Conservation (phyloP, 64 coral and sea anemone genomes). For the Actinia tenebrosa region DNA sequence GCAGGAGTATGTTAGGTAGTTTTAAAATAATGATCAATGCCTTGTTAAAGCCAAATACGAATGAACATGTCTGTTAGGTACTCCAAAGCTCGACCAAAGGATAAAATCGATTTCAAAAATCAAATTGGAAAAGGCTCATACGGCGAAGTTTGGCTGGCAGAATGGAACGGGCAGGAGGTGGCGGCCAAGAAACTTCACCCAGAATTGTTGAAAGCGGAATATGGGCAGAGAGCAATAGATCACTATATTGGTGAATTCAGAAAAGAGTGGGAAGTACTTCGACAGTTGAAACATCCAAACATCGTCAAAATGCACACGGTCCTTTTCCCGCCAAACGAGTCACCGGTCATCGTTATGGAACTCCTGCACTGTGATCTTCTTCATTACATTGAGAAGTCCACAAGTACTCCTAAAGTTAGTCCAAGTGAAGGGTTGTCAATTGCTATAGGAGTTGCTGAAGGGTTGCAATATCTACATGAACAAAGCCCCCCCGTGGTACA, state of each 20-base stretch:
- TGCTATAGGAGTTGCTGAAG: slow-evolving; percentile 50
- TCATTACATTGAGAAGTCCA: slow-evolving; percentile 16
- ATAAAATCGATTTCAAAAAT: no score
- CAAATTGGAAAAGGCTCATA: slow-evolving; percentile 26
- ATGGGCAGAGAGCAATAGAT: neutral
- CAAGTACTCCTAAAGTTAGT: slow-evolving; percentile 18
- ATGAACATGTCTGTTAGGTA: no score
- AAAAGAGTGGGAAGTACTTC: slow-evolving; percentile 35
- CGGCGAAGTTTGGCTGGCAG: slow-evolving; percentile 41
- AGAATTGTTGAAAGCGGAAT: slow-evolving; percentile 6
- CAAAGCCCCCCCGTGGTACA: slow-evolving; percentile 22
- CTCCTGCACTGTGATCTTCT: slow-evolving; percentile 45
- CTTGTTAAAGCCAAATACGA: no score
- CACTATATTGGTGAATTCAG: slow-evolving; percentile 2
- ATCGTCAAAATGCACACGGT: slow-evolving; percentile 20
- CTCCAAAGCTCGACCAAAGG: no score
- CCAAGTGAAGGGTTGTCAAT: slow-evolving; percentile 42
- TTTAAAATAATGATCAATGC: no score
- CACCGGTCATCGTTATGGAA: slow-evolving; percentile 55
- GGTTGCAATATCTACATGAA: slow-evolving; percentile 49
- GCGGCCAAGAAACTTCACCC: slow-evolving; percentile 28
- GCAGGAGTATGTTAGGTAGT: no score
- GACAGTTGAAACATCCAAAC: slow-evolving; percentile 33
- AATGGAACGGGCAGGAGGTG: slow-evolving; percentile 26
- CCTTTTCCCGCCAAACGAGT: neutral